Conservation (phyloP, 2,797 vertebrate genomes). For the Onychomys arenicola region DNA sequence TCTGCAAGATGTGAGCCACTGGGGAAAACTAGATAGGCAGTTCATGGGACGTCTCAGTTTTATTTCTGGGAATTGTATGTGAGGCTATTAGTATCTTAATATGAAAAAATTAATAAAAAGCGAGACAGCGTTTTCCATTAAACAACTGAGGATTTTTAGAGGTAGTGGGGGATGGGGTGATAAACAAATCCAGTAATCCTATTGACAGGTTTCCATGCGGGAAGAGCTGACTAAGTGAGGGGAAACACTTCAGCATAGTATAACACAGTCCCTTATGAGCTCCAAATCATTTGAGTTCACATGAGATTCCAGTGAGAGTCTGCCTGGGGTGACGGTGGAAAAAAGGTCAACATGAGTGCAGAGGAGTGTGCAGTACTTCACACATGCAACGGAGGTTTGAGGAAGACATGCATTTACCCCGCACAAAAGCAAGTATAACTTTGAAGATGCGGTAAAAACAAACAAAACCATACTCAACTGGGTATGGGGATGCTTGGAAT, state of each 20-base stretch:
- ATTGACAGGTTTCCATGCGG: neutral
- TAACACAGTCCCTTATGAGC: constrained; percentile 39
- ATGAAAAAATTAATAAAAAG: neutral
- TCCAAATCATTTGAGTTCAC: neutral
- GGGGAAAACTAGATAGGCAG: neutral
- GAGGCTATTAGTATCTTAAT: neutral
- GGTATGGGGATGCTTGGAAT: rapidly evolving
- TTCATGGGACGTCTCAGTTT: neutral
- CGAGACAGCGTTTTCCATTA: neutral
- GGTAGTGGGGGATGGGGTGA: neutral
- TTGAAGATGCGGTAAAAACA: neutral
- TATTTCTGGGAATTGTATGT: neutral
- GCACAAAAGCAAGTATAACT: neutral
- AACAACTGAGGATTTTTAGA: neutral
- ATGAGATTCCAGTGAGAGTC: constrained; percentile 18
- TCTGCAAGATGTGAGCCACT: neutral
- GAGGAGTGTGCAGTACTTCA: neutral
- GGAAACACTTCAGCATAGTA: neutral
- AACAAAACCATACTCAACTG: neutral
- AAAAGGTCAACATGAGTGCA: neutral
- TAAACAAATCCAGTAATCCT: neutral
- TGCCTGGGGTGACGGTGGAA: neutral
- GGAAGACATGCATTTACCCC: neutral
- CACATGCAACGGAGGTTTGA: neutral
- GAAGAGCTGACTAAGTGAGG: neutral